A percentile compares a stretch with the other conserved stretches of the same genome.
Conservation (phyloP, 2,113 vertebrate genomes). For the Crotalus tigris region DNA sequence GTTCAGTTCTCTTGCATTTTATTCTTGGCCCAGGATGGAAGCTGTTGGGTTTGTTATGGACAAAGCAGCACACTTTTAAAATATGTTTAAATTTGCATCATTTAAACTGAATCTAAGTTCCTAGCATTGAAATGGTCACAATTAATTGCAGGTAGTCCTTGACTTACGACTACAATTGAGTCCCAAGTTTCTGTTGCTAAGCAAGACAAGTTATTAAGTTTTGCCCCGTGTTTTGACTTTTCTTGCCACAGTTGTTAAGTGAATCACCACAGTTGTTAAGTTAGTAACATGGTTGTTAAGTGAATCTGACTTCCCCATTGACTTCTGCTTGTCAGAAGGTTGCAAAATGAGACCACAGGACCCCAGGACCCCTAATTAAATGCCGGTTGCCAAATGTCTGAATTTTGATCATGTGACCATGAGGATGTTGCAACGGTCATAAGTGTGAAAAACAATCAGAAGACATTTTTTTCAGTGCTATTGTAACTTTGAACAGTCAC, state of each 20-base stretch:
- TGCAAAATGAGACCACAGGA: not conserved
- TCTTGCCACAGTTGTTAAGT: not conserved
- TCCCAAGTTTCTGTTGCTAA: not conserved
- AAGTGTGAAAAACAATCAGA: not conserved
- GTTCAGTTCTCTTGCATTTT: not conserved
- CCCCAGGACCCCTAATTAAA: not conserved
- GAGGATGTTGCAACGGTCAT: not conserved
- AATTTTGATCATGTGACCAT: not conserved
- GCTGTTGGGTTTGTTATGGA: conserved; percentile 3
- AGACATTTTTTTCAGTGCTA: not conserved
- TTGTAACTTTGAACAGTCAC: not conserved
- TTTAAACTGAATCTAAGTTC: not conserved
- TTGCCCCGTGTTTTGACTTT: not conserved
- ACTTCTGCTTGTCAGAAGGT: not conserved
- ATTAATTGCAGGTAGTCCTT: not conserved
- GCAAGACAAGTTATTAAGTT: not conserved
- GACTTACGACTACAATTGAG: not conserved
- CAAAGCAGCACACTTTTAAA: conserved; percentile 34
- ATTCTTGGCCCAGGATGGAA: conserved; percentile 24
- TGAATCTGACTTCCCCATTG: not conserved
- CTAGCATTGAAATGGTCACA: not conserved
- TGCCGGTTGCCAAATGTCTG: not conserved
- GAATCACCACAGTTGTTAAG: not conserved
- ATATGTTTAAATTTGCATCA: not conserved
- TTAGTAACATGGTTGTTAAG: not conserved